Base-by-base conservation (phyloP, 2,797 vertebrate species). In the Limosa lapponica region DNA sequence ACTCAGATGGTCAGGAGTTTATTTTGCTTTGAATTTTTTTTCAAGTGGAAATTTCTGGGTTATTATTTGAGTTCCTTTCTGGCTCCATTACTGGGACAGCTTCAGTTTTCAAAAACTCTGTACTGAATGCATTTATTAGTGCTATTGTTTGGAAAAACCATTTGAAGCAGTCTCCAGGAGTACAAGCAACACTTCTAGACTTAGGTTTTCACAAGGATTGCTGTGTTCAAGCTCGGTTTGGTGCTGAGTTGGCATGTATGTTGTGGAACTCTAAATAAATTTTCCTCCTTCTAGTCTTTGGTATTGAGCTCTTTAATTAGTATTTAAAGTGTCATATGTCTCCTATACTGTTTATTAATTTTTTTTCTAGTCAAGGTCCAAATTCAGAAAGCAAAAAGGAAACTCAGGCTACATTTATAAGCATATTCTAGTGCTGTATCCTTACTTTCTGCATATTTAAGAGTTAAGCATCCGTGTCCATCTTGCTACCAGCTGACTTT, bases 401-500 rank as follows among this genome's bases (percentile, higher is more conserved):
- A 41, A 44, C 14, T 48, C 24, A 2, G 52, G 44, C 32, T 11
- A 5, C 1, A 0, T 77, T 89, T 74, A 34, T 25, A 52, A 52
- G 11, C 16, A 23, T 17, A 14, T 72, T 75, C 28, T 66, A 59
- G 41, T 81, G 57, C 44, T 82, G 66, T 41, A 54, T 61, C 43
- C 49, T 65, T 49, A 23, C 72, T 71, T 82, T 8, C 34, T 43
- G 59, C 69, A 17, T 43, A 28, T 94, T 93, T 90, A 74, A 90
- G 80, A 93, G 16, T 55, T 78, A 92, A 82, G 74, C 71, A 51
- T 48, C 82, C 11, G 5, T 93, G 90, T 96, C 89, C 91, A 54
- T 94, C 72, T 91, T 87, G 80, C 87, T 95, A 24, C 30, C 85
- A 88, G 80, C 65, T 93, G 77, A 74, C 54, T 92, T 90, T 6